phyloP scores from a whole-genome alignment of 2,113 vertebrate species.

The Lampris incognitus region DNA sequence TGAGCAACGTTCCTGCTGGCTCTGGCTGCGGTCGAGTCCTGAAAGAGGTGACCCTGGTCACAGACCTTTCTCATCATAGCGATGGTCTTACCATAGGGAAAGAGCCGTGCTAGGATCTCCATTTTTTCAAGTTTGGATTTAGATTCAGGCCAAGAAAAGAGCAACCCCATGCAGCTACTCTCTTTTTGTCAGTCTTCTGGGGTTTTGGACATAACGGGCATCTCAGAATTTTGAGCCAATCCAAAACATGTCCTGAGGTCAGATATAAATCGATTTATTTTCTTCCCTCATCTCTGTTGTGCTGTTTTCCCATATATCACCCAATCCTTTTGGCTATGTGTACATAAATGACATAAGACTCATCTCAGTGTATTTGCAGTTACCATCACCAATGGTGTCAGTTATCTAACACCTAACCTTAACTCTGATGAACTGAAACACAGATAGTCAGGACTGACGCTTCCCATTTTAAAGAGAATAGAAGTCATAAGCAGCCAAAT shows the following conservation, averaged over 20 bases:
- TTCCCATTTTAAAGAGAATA: constrained; percentile 25
- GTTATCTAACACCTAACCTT: constrained; percentile 24
- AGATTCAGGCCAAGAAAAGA: constrained; percentile 9
- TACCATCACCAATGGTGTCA: neutral
- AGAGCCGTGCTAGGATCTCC: constrained; percentile 39
- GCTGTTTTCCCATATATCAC: too few relatives aligned
- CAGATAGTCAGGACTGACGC: constrained; percentile 34
- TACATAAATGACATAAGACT: neutral
- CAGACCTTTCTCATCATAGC: constrained; percentile 42
- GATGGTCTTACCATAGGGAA: constrained; percentile 53
- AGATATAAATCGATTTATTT: constrained; percentile 41
- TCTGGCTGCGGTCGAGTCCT: constrained; percentile 27
- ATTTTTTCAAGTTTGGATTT: constrained; percentile 39
- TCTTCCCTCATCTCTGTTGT: neutral
- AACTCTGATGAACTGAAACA: constrained; percentile 16
- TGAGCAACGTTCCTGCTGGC: constrained; percentile 14
- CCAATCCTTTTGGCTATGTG: neutral
- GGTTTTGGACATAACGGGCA: constrained; percentile 7
- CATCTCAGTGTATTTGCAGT: neutral
- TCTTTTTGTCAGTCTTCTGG: constrained; percentile 12
- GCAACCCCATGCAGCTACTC: constrained; percentile 6
- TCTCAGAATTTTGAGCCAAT: constrained; percentile 48
- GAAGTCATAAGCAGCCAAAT: constrained; percentile 19
- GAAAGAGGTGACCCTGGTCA: constrained; percentile 38
- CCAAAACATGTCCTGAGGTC: constrained; percentile 38